Evolutionary conservation across 2,797 vertebrate genomes (phyloP).

Genomic region (Setipinna tenuifilis): DNA sequence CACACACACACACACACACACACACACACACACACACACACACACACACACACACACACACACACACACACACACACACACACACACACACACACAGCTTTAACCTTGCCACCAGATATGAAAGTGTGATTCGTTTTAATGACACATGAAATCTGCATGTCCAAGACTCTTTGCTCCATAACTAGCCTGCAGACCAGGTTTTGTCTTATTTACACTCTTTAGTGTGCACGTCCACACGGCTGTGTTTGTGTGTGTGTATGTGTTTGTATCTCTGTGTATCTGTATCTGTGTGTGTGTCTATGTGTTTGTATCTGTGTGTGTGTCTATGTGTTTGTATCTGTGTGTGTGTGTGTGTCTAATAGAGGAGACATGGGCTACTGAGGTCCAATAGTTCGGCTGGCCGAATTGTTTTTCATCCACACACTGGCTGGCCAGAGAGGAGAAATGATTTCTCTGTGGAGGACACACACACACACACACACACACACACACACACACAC

Average conservation of each 20-base stretch:
- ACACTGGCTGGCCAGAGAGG: not conserved
- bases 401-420: not conserved
- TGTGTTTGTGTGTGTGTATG: not conserved
- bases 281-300: not conserved
- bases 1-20: no score
- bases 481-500: no score
- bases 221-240: not conserved
- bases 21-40: no score
- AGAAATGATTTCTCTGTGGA: constrained; percentile 28
- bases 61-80: no score
- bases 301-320: not conserved
- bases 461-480: no score
- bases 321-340: not conserved
- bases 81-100: no score
- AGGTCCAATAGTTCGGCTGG: not conserved
- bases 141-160: not conserved
- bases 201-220: not conserved
- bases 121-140: constrained; percentile 11
- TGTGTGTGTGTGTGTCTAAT: no score
- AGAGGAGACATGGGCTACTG: not conserved
- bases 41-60: no score
- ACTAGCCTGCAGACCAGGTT: not conserved
- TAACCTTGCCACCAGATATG: not conserved
- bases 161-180: not conserved
- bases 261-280: not conserved